These are phyloP conservation scores for Bilobella aurantiaca DNA, from an alignment of 1,140 invertebrate species.

Conservation along the genomic window DNA sequence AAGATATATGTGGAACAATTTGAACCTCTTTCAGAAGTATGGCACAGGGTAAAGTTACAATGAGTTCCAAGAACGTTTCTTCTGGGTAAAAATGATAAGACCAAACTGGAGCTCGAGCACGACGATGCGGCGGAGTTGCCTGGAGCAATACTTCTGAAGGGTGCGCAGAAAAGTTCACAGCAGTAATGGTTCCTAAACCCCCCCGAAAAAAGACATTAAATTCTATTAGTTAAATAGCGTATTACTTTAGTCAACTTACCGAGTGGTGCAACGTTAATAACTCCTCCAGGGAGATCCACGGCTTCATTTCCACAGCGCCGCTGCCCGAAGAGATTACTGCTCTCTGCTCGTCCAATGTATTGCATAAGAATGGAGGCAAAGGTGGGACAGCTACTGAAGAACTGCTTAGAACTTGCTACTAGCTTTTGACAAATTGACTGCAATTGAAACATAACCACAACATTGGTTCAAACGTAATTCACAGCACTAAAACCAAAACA, in stretches of 20 bases:
- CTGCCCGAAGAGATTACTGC: constrained; percentile 25
- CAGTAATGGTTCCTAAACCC: constrained; percentile 57
- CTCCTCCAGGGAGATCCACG: constrained; percentile 47
- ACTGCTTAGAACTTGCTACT: constrained; percentile 24
- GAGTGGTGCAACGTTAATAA: constrained; percentile 79
- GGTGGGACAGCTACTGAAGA: constrained; percentile 32
- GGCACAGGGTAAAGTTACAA: constrained; percentile 76
- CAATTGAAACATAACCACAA: too few species aligned
- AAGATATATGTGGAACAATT: constrained; percentile 69
- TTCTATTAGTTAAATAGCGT: constrained; percentile 5
- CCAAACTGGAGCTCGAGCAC: constrained; percentile 76
- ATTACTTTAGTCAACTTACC: constrained; percentile 45
- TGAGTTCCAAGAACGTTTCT: constrained; percentile 74
- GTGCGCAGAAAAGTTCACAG: constrained; percentile 71
- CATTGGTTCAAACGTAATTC: too few species aligned
- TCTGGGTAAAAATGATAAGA: constrained; percentile 87
- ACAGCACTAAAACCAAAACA: too few species aligned
- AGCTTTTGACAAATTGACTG: constrained; percentile 32
- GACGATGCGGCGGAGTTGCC: constrained; percentile 58
- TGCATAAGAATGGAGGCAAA: constrained; percentile 32
- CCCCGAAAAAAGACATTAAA: neutral
- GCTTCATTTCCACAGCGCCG: constrained; percentile 38
- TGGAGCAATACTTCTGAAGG: constrained; percentile 72
- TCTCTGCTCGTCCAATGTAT: constrained; percentile 32
- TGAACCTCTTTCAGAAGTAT: constrained; percentile 77